Base-by-base conservation (phyloP, 2,113 vertebrate genomes). In the Stictonetta naevosa region DNA sequence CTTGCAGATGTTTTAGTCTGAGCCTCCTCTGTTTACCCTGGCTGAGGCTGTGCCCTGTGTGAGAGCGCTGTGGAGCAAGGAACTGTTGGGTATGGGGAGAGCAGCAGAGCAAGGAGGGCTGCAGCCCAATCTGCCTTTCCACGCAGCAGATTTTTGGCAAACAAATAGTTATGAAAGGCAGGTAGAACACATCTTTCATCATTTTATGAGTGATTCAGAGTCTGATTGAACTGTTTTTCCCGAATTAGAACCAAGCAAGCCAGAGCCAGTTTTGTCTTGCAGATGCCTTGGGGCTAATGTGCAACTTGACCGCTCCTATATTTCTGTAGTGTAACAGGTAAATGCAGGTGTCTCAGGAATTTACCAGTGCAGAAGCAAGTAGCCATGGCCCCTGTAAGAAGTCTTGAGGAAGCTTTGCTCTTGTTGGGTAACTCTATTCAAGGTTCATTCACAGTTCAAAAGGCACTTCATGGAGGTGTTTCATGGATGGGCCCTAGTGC, bases 111-210 rank as follows among this genome's bases (percentile, higher is more conserved):
- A n/a, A 68, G 0, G 62, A 67, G n/a, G 18, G 25, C 53, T 95
- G 42, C n/a, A 92, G 10, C 10, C 55, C 72, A 16, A 33, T 42
- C 38, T 34, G 8, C 87, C 33, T 73, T 92, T 48, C 55, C 29
- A 62, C 16, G 20, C 20, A n/a, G 48, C 44, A 79, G 71, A 25
- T 15, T 80, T 83, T 79, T 89, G 59, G 58, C 86, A 36, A 72
- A 38, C 72, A 76, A 90, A 81, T 94, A 88, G 92, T 94, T 90
- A 76, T 79, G 48, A 55, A 91, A 92, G 85, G 76, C 38, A 82
- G 68, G 69, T 60, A 64, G 81, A 92, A 71, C 59, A 86, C 64
- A 38, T 71, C 67, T 20, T 46, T 79, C 13, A 4, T 89, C 71
- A 81, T 56, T 40, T 31, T 38, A 29, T 71, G 58, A 46, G 44